phyloP scores from a whole-genome alignment of 92 coral and sea anemone genomes.

The Epizoanthus rinbou region DNA sequence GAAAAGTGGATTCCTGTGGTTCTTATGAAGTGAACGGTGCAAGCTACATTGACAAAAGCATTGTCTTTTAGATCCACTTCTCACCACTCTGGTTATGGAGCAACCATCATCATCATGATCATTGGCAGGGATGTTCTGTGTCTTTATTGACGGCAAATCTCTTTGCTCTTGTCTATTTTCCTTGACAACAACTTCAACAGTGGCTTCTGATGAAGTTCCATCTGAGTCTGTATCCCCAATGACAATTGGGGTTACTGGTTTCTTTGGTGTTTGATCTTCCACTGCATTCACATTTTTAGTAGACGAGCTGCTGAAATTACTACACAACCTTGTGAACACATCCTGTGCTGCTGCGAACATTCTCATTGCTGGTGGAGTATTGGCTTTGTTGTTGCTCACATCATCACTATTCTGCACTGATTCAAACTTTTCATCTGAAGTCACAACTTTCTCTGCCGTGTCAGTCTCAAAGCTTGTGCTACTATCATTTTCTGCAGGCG shows the following conservation, averaged over 20 bases:
- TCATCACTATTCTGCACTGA: background rate
- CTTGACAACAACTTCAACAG: background rate
- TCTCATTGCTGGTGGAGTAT: background rate
- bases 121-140: background rate
- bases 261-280: background rate
- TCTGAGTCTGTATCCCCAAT: slow-evolving; percentile 36
- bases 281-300: background rate
- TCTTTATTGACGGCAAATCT: too few relatives aligned
- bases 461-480: background rate
- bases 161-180: background rate
- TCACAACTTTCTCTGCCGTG: background rate
- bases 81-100: slow-evolving; percentile 43
- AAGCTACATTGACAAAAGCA: background rate
- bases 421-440: slow-evolving; percentile 17
- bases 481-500: background rate
- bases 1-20: background rate
- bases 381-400: background rate
- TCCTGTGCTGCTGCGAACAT: slow-evolving; percentile 9
- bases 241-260: background rate
- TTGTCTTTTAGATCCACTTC: background rate
- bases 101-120: slow-evolving; percentile 30
- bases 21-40: background rate
- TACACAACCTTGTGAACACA: slow-evolving; percentile 19
- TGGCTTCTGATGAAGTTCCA: slow-evolving; percentile 24
- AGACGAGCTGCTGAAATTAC: slow-evolving; percentile 15